These are phyloP conservation scores for Dynastes hyllus DNA, from an alignment of 2,888 invertebrate genomes.

Conservation along the genomic window DNA sequence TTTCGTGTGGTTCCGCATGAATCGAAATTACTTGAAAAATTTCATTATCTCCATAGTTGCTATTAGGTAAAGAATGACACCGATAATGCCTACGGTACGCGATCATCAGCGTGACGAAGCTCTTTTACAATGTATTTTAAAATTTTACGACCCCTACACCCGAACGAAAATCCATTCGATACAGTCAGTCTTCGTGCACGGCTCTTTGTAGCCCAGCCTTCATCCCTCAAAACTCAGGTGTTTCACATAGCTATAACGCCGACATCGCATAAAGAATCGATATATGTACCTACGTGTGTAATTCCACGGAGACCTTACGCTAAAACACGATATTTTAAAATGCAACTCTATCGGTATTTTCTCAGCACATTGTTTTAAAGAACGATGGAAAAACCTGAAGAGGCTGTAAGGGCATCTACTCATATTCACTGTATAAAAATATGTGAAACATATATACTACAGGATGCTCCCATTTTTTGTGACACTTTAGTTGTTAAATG, in stretches of 20 bases:
- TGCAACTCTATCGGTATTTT: not conserved
- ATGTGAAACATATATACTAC: no score
- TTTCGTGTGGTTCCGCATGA: constrained; percentile 58
- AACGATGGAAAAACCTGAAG: no score
- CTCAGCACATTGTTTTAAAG: no score
- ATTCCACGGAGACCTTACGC: not conserved
- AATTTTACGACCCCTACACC: constrained; percentile 53
- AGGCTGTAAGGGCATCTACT: no score
- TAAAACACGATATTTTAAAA: not conserved
- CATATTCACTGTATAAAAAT: no score
- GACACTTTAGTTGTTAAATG: no score
- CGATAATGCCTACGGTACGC: constrained; percentile 54
- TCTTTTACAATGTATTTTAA: constrained; percentile 58
- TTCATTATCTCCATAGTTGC: constrained; percentile 56
- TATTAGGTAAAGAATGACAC: constrained; percentile 57
- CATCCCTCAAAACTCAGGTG: constrained; percentile 52
- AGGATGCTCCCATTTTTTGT: no score
- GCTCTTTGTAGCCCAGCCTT: constrained; percentile 49
- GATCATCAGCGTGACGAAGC: constrained; percentile 57
- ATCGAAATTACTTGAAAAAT: constrained; percentile 59
- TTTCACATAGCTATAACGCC: constrained; percentile 49
- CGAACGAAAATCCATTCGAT: constrained; percentile 51
- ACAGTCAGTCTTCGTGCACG: constrained; percentile 49
- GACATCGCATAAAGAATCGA: constrained; percentile 44
- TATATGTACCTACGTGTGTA: constrained; percentile 18